A percentile compares a stretch with the other conserved stretches of the same genome.
These are phyloP conservation scores for Ophioninae sp. DNA, from an alignment of 2,888 invertebrate genomes.

Conservation along the genomic window DNA sequence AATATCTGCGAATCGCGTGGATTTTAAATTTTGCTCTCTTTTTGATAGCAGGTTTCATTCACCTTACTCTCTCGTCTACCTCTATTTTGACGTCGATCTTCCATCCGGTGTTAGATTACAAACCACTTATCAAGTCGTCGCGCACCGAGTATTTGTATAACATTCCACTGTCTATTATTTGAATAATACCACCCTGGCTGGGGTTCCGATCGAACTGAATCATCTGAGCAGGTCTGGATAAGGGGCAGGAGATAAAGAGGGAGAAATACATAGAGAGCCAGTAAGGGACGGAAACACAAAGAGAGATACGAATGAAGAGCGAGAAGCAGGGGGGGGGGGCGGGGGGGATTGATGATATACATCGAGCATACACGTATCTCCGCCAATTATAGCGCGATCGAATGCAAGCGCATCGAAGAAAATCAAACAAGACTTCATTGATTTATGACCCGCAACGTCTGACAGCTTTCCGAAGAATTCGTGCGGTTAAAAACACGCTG, in stretches of 20 bases:
- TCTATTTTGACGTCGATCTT: slow-evolving; percentile 76
- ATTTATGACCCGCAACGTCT: slow-evolving; percentile 29
- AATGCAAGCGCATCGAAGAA: slow-evolving; percentile 32
- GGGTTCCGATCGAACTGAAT: slow-evolving; percentile 48
- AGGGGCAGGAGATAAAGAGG: slow-evolving; percentile 15
- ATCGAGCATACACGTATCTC: slow-evolving; percentile 27
- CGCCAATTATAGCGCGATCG: slow-evolving; percentile 37
- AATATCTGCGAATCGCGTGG: slow-evolving; percentile 9
- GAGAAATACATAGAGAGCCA: slow-evolving; percentile 53
- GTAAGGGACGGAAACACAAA: not conserved
- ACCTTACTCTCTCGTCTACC: slow-evolving; percentile 14
- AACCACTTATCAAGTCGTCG: slow-evolving; percentile 64
- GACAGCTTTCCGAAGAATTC: slow-evolving; percentile 13
- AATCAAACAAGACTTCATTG: slow-evolving; percentile 31
- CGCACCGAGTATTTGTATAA: slow-evolving; percentile 75
- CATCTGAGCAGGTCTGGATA: slow-evolving; percentile 37
- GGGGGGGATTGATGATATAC: slow-evolving; percentile 45
- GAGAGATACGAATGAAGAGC: not conserved
- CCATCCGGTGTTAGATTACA: slow-evolving; percentile 77
- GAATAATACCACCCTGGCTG: slow-evolving; percentile 48
- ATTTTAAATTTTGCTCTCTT: slow-evolving; percentile 32
- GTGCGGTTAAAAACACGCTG: not conserved
- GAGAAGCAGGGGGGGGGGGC: not conserved
- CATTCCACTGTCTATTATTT: slow-evolving; percentile 74
- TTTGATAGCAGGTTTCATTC: not conserved